Base-by-base conservation (phyloP, 2,888 invertebrate genomes). In the Polylopha cassiicola region DNA sequence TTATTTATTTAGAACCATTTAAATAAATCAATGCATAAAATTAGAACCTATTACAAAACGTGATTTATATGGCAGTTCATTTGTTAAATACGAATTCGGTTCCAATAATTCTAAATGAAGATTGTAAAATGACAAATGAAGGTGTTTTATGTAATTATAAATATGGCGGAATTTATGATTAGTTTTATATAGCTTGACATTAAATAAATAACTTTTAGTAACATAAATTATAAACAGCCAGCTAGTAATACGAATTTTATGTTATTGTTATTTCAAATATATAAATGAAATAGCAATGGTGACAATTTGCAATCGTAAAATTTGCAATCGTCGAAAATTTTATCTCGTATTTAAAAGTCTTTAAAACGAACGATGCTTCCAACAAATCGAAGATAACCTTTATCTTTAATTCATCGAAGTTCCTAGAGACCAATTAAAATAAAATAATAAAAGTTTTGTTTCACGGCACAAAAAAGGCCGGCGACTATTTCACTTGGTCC, bases 1-100 rank as follows among this genome's bases (percentile, higher is more conserved):
- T 65, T 73, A 79, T 78, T 79, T 81, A 81, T 78, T 81, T 77
- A 68, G 68, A 65, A 76, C 67, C 73, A 65, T 71, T 73, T 62
- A 67, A 73, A 81, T 82, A 82, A 82, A 82, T 82, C 80, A 82
- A 73, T 73, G 75, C 75, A 73, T 75, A 76, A 58, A 71, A 78
- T 81, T 79, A 75, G 73, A 80, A 68, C 61, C 66, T 65, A 68
- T 68, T 70, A 77, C 76, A 73, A 76, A 55, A 56, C 56, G 61
- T 80, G 80, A 82, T 82, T 82, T 82, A 82, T 71, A 58, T 73
- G 79, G 60, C 75, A 66, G 77, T 66, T 65, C 73, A 71, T 81
- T 66, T 72, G 65, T 78, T 70, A 68, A 43, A 47, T 52, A 60
- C 65, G 66, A 76, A 73, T 76, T 73, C 63, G 59, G 65, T 63